Evolutionary conservation across 2,113 vertebrate genomes (phyloP).

Genomic region (Caranx ignobilis): DNA sequence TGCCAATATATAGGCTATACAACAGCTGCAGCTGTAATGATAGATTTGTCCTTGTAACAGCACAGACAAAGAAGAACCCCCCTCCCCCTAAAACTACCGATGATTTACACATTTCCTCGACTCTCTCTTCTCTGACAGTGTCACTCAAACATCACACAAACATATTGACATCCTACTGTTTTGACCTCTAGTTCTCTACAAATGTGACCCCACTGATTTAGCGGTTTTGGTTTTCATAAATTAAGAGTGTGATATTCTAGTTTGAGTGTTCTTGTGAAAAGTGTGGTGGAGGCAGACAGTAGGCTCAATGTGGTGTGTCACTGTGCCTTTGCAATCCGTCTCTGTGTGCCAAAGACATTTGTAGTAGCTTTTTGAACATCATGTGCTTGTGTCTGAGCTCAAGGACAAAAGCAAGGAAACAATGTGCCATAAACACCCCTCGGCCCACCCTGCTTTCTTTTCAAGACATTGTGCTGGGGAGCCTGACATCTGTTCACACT

Average conservation of each 20-base stretch:
- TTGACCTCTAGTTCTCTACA: no score
- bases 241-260: no score
- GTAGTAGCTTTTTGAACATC: constrained; percentile 20
- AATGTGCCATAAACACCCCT: constrained; percentile 17
- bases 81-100: not conserved
- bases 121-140: not conserved
- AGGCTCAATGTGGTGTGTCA: not conserved
- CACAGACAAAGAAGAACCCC: not conserved
- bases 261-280: not conserved
- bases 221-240: no score
- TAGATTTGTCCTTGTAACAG: not conserved
- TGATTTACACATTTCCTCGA: not conserved
- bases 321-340: not conserved
- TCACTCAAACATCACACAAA: not conserved
- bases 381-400: constrained; percentile 20
- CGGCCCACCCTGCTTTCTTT: not conserved
- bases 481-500: not conserved
- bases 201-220: no score
- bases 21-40: constrained; percentile 36
- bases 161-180: not conserved
- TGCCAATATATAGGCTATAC: not conserved
- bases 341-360: constrained; percentile 35
- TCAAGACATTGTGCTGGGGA: constrained; percentile 28
- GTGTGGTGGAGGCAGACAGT: not conserved
- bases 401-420: constrained; percentile 40